phyloP scores from a whole-genome alignment of 2,888 invertebrate species.

The Nasonovia ribisnigri region DNA sequence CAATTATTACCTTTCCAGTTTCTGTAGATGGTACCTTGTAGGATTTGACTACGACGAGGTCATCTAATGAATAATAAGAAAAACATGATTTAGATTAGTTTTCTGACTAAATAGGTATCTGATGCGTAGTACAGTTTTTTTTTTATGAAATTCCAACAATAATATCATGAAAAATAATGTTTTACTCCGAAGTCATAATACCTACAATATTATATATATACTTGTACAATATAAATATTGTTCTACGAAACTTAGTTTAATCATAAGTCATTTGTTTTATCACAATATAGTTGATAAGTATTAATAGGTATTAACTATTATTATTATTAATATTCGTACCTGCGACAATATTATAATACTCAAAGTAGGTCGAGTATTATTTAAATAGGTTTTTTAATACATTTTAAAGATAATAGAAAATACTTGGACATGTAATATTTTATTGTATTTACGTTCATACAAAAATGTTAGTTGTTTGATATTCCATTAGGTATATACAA shows the following conservation, averaged over 20 bases:
- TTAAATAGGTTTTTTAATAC: background rate
- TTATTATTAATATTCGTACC: too few relatives aligned
- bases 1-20: slow-evolving; percentile 53
- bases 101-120: background rate
- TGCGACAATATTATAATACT: too few relatives aligned
- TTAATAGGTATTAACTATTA: too few relatives aligned
- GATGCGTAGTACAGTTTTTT: background rate
- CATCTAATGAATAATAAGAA: slow-evolving; percentile 36
- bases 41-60: slow-evolving; percentile 42
- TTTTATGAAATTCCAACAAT: background rate
- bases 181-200: background rate
- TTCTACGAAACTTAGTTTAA: background rate
- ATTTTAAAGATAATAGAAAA: background rate
- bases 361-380: background rate
- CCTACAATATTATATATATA: background rate
- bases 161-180: background rate
- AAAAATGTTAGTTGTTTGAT: background rate
- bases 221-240: background rate
- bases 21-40: slow-evolving; percentile 48
- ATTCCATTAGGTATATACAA: background rate
- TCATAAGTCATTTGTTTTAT: background rate
- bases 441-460: background rate
- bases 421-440: background rate
- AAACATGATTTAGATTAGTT: background rate
- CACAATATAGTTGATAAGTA: background rate